Conservation (phyloP, 2,113 vertebrate species). For the Falcunculus frontatus region DNA sequence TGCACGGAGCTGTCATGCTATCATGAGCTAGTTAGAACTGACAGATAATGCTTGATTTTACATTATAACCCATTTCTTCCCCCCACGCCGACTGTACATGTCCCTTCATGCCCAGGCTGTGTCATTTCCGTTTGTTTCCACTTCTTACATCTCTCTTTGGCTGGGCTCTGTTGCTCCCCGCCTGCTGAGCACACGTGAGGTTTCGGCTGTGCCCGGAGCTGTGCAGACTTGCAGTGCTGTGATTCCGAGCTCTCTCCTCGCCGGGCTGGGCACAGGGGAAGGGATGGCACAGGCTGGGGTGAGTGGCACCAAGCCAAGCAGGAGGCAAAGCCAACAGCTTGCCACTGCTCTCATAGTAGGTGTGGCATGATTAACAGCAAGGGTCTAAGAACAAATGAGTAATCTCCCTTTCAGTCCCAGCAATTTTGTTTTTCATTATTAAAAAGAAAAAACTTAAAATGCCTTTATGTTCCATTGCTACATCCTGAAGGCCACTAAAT, state of each 20-base stretch:
- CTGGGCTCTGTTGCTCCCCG: neutral
- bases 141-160: neutral
- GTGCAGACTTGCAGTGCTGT: neutral
- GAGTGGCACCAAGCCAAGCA: neutral
- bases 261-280: neutral
- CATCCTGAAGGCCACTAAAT: neutral
- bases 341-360: neutral
- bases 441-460: neutral
- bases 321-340: neutral
- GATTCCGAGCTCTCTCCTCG: neutral
- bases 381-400: constrained; percentile 3
- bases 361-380: neutral
- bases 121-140: constrained; percentile 31
- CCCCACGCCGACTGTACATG: neutral
- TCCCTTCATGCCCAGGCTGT: constrained; percentile 16
- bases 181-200: neutral
- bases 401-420: neutral
- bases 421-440: neutral
- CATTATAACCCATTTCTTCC: neutral
- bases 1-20: neutral
- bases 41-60: constrained; percentile 1
- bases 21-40: neutral
- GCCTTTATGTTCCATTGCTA: neutral
- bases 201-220: neutral
- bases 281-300: neutral